Evolutionary conservation across 2,113 vertebrate genomes (phyloP).

Genomic region (Gila orcuttii): DNA sequence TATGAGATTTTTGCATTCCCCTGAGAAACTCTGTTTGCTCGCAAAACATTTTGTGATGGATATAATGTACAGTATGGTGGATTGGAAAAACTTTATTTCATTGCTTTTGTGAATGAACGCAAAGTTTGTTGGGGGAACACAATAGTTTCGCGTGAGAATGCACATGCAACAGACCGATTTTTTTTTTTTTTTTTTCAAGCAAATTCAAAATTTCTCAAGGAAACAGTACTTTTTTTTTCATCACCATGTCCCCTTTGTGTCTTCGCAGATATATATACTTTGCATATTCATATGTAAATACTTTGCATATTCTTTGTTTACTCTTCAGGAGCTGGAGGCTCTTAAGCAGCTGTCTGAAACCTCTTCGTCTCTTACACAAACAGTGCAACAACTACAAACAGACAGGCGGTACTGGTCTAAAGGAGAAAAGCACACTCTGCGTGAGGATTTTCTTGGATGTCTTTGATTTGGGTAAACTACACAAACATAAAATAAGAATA

Average conservation of each 20-base stretch:
- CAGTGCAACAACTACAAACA: conserved; percentile 64
- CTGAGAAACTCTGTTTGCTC: too few relatives aligned
- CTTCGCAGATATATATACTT: neutral
- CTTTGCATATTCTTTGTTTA: neutral
- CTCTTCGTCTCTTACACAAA: conserved; percentile 59
- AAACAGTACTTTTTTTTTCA: neutral
- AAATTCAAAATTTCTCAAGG: neutral
- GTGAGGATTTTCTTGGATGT: conserved; percentile 63
- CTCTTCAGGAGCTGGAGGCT: conserved; percentile 74
- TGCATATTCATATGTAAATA: neutral
- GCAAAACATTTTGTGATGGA: too few relatives aligned
- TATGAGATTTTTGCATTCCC: too few relatives aligned
- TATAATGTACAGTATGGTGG: too few relatives aligned
- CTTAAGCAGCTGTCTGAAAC: conserved; percentile 72
- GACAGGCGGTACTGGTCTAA: conserved; percentile 64
- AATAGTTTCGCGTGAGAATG: neutral
- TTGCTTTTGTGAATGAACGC: too few relatives aligned
- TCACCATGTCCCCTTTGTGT: neutral
- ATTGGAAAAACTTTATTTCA: too few relatives aligned
- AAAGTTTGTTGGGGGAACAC: neutral
- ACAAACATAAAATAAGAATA: neutral
- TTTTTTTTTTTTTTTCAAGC: too few relatives aligned
- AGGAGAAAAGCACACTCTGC: conserved; percentile 65
- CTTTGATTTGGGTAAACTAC: neutral
- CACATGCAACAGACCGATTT: too few relatives aligned